Evolutionary conservation across 1,140 invertebrate genomes (phyloP).

Genomic region (Calliopsis andreniformis): DNA sequence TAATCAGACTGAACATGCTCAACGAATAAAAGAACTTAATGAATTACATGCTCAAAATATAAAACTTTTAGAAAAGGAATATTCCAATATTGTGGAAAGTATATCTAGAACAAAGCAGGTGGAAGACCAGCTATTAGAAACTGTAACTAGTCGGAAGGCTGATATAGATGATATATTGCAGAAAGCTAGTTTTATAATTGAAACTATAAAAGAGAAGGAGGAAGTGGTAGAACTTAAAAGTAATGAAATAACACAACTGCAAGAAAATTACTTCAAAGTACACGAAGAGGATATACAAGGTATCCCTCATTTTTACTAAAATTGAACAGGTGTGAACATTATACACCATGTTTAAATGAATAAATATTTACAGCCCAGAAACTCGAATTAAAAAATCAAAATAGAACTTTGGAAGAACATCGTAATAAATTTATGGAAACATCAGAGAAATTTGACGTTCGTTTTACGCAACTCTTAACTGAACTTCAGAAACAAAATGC

Average conservation of each 20-base stretch:
- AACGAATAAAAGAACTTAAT: conserved; percentile 70
- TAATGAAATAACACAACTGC: conserved; percentile 58
- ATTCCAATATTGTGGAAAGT: conserved; percentile 73
- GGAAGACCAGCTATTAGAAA: conserved; percentile 71
- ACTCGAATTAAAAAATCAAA: conserved; percentile 69
- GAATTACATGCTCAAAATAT: conserved; percentile 70
- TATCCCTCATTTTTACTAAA: conserved; percentile 52
- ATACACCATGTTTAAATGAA: too few species aligned
- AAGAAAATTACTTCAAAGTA: conserved; percentile 66
- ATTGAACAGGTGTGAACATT: too few species aligned
- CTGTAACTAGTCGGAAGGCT: conserved; percentile 65
- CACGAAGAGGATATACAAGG: conserved; percentile 72
- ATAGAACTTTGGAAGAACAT: conserved; percentile 62
- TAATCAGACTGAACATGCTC: conserved; percentile 67
- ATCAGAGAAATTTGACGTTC: conserved; percentile 68
- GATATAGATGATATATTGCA: conserved; percentile 72
- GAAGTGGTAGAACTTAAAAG: conserved; percentile 68
- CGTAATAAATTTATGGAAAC: conserved; percentile 68
- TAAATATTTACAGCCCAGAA: conserved; percentile 67
- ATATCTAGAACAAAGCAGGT: conserved; percentile 74
- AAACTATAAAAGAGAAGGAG: conserved; percentile 63
- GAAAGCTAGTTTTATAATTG: conserved; percentile 69
- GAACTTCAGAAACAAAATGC: conserved; percentile 72
- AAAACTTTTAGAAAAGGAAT: conserved; percentile 72
- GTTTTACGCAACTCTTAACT: conserved; percentile 58